Evolutionary conservation across 2,113 vertebrate species (phyloP), one percentile per base, ranked within the genome.

Genomic region (Haliaeetus leucogaster): DNA sequence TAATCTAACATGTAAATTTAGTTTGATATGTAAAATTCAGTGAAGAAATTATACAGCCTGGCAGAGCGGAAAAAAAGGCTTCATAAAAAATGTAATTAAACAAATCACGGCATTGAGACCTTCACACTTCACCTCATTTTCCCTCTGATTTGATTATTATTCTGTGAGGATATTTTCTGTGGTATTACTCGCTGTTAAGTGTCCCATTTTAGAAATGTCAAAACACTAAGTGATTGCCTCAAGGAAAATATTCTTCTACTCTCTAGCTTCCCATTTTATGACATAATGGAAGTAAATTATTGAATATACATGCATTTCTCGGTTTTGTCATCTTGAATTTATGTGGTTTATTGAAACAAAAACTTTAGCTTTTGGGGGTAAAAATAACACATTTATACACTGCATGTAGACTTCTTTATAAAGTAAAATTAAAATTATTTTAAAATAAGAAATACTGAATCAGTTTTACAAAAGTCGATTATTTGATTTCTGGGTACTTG

Each of bases 191-290:
- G 25, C 86, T 84, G 42, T 84, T 95, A 95, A 93, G 50, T 78
- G 72, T 94, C 91, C 93, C 26, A 55, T 86, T 97, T 96, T 89
- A 78, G 68, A 95, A 95, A 96, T 96, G 95, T 94, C 86, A 93
- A 73, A 97, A 91, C 68, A 59, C 50, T 96, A 95, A 96, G 68
- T 94, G 83, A 89, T 84, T 96, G 91, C 93, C 86, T 50, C 59
- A 94, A 93, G 77, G 63, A 89, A 86, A 96, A 89, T 87, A 48
- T 32, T 94, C 61, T 80, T 65, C 72, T 82, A 30, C 86, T 95
- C 19, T 86, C 38, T 74, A 78, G 67, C 59, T 78, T 92, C 30
- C 32, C 42, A 15, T 83, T 95, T 84, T 89, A 43, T 78, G 63
- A 95, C 67, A 91, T 89, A 92, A 83, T 86, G 27, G 55, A 89